Evolutionary conservation across 2,888 invertebrate species (phyloP), one percentile per base, ranked within the genome.

Genomic region (Hydrotaea diabolus): DNA sequence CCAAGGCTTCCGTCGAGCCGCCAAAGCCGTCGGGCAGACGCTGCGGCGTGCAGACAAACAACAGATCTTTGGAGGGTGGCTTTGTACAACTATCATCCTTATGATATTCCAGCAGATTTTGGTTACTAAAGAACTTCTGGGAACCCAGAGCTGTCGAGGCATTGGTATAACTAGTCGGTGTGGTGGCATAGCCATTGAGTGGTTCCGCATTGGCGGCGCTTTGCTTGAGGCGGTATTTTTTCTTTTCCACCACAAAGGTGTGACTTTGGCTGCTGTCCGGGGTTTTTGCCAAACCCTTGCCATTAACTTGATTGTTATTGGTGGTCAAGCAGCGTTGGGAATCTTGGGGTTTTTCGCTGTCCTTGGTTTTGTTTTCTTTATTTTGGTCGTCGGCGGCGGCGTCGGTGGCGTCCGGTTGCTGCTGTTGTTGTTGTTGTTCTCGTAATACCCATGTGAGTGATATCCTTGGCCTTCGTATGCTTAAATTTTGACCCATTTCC

Each of bases 361-460:
- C 64, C 43, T 77, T 77, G 36, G 69, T 21, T 23, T 86, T 78
- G 0, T 66, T 36, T 0, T 82, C 73, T 19, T 77, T 90, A 90
- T 36, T 46, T 31, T 73, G 74, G 72, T 77, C 74, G 17, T 74
- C 57, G 21, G 8, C n/a, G 7, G 57, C 77, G 21, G 2, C 11
- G 7, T 57, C 76, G 81, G 26, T 43, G 49, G 26, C 62, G 73
- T 80, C 73, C 77, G 72, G 86, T 85, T 90, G 87, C 59, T 89
- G 88, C 43, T 88, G 88, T 72, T 89, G 88, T 85, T 94, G 94
- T 71, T 94, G 93, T 87, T 95, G 94, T 86, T 95, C 95, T 89
- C 95, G 94, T 55, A 96, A 93, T 79, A 96, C 95, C 96, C 96
- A 96, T 75, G 96, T 95, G 79, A 96, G 93, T 79, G 96, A 95